Base-by-base conservation (phyloP, 2,888 invertebrate genomes). In the Belgica antarctica region DNA sequence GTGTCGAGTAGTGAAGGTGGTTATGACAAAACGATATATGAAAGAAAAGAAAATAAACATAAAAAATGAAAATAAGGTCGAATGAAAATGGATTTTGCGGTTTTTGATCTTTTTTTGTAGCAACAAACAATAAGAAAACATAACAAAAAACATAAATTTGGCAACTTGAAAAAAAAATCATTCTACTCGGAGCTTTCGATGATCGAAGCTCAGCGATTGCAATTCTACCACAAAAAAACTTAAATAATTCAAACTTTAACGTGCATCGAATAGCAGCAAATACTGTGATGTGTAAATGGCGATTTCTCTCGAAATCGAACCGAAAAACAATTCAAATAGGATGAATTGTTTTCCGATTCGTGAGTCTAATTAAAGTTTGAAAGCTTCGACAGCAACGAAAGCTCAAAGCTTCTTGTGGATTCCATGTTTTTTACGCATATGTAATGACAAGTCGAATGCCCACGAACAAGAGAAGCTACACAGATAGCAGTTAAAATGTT, bases 381-480 rank as follows among this genome's bases (percentile, higher is more conserved):
- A n/a, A n/a, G n/a, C n/a, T n/a, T 8, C 34, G 34, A 31, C 34
- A 31, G 12, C 34, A 31, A 31, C 34, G 10, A 10, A 52, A 52
- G 52, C 28, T 72, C 76, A 79, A 73, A 79, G 75, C 75, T 80
- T 80, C 74, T 80, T 80, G 73, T 80, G 80, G 72, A 80, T 79
- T 71, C 80, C 80, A 72, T 80, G 80, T 71, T 80, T 80, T 72
- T 80, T 80, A 61, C 80, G 75, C 73, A 80, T 73, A 73, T 80
- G 80, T 73, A 80, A 73, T 73, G 80, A 80, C 65, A 80, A 74
- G 74, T 80, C 80, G 72, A 80, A 80, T 71, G 79, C 79, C 80
- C 80, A 80, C 66, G 80, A 78, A 73, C 80, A 80, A 71, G 75
- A 75, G 73, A 80, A 80, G 71, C 76, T 75, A 74, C 80, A 80